Evolutionary conservation across 2,888 invertebrate species (phyloP), one percentile per base, ranked within the genome.

Genomic region (Orthosia gothica): DNA sequence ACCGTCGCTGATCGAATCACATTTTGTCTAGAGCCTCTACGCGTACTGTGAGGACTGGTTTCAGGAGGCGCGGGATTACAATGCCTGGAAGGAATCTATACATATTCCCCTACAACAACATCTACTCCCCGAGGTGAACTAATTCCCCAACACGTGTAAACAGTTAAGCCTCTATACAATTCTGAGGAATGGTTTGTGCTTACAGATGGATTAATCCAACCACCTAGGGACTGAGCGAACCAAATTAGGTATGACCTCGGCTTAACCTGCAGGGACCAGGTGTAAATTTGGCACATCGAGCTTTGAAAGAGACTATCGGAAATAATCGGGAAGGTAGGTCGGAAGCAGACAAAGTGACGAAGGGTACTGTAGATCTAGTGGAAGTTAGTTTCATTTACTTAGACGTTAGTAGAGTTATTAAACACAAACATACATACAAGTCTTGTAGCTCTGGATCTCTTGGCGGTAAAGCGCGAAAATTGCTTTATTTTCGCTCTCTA

Each of bases 401-500:
- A 16, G 7, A 59, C 13, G 4, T 45, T 59, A 64, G 26, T 32
- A 50, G 1, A 54, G 15, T 5, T 1, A 63, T 45, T 63, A 72
- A 79, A 47, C 54, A 9, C 26, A 40, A 23, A 59, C 23, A 23
- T 26, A 70, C 20, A 49, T 52, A 49, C 18, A 70, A 40, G 20
- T 23, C n/a, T n/a, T n/a, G n/a, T 2, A 26, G 26, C 3, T 13
- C n/a, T 59, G 49, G 9, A 26, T 3, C 3, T 26, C 45, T 54
- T 13, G 15, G 32, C 26, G 20, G n/a, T 16, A 50, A 59, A 65
- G 73, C 64, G 64, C 20, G 20, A 79, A 77, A 73, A 72, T 61
- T 45, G 54, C 80, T 77, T 79, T 72, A 79, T 76, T 79, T 64
- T 49, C 49, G 45, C 76, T 26, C 59, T 76, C 47, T 18, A 61